phyloP scores from a whole-genome alignment of 1,140 invertebrate species.

The Meloidogyne floridensis region DNA sequence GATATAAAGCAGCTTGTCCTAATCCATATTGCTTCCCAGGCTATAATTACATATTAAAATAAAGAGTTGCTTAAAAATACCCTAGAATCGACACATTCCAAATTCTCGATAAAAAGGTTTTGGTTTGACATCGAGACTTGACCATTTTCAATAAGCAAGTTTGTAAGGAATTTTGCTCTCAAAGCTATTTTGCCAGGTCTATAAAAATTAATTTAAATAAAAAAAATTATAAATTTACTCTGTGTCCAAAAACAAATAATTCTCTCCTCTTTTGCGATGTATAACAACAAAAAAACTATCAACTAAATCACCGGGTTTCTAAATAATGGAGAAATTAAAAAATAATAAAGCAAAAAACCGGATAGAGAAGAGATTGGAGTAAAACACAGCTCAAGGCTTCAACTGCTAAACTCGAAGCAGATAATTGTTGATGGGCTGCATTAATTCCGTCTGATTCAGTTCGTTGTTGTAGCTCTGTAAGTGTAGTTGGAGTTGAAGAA shows the following conservation, averaged over 20 bases:
- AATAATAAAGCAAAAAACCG: neutral
- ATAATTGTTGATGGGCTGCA: constrained; percentile 38
- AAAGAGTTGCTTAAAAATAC: constrained; percentile 11
- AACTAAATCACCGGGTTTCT: constrained; percentile 45
- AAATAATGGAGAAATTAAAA: neutral
- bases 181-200: constrained; percentile 31
- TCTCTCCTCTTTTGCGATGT: constrained; percentile 37
- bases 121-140: neutral
- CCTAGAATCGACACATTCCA: neutral
- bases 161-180: constrained; percentile 17
- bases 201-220: neutral
- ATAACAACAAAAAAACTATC: constrained; percentile 46
- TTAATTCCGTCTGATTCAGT: neutral
- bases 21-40: constrained; percentile 28
- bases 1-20: constrained; percentile 47
- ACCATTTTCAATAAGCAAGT: constrained; percentile 1
- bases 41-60: neutral
- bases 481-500: constrained; percentile 46
- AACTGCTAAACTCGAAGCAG: constrained; percentile 41
- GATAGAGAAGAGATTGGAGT: constrained; percentile 43
- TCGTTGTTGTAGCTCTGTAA: constrained; percentile 21
- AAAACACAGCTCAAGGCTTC: constrained; percentile 41
- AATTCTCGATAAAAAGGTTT: constrained; percentile 2
- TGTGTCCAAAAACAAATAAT: constrained; percentile 46
- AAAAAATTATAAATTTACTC: constrained; percentile 20